Percentiles rank a stretch among this genome's conserved stretches.
Conservation (phyloP, 2,113 vertebrate genomes). For the Pangasianodon hypophthalmus region DNA sequence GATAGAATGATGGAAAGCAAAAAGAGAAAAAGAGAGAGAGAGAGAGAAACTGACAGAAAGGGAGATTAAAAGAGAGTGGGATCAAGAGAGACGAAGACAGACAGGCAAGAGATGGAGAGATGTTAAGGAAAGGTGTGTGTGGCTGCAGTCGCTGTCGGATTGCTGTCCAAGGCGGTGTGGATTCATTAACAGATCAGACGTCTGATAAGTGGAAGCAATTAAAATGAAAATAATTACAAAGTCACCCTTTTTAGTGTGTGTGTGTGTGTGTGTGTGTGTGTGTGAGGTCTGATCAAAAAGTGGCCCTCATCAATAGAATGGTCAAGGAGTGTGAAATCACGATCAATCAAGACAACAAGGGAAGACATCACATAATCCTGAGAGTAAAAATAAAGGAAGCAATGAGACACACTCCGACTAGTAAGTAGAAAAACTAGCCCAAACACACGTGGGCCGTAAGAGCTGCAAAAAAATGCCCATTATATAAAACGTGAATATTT, state of each 20-base stretch:
- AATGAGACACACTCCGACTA: background rate
- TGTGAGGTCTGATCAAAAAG: constrained; percentile 71
- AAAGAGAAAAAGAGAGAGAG: background rate
- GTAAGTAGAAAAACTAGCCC: background rate
- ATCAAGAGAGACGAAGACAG: constrained; percentile 42
- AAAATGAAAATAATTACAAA: constrained; percentile 84
- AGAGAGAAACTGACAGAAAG: background rate
- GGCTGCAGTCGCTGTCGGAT: constrained; percentile 51
- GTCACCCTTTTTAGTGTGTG: constrained; percentile 69
- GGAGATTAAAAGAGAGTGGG: constrained; percentile 58
- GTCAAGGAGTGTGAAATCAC: constrained; percentile 32
- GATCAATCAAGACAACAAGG: constrained; percentile 20
- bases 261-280: constrained; percentile 16
- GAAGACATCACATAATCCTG: constrained; percentile 24
- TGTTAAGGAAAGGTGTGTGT: constrained; percentile 41
- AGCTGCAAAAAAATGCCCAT: background rate
- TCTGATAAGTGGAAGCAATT: constrained; percentile 79
- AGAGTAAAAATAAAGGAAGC: background rate
- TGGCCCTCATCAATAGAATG: constrained; percentile 52
- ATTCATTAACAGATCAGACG: constrained; percentile 71
- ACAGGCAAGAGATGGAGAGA: constrained; percentile 41
- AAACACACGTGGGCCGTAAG: background rate
- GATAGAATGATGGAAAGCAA: background rate
- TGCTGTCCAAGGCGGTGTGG: constrained; percentile 68
- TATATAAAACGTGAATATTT: background rate